These are phyloP conservation scores for Drymonia ruficornis DNA, from an alignment of 2,888 invertebrate genomes.

Conservation along the genomic window DNA sequence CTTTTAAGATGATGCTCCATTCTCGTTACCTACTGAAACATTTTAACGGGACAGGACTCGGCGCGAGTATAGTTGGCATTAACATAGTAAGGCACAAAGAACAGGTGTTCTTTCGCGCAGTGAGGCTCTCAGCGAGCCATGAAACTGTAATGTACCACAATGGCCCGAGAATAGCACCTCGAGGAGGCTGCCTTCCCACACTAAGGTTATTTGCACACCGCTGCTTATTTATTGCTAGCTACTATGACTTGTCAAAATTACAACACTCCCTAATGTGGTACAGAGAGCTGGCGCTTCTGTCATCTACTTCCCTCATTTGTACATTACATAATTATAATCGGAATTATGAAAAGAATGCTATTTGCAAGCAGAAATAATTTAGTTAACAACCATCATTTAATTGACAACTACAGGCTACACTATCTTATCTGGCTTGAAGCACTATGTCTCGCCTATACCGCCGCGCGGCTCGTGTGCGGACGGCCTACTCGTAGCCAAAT, in stretches of 20 bases:
- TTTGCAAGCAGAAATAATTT: too few species aligned
- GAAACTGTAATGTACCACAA: constrained; percentile 6
- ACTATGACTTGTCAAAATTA: background rate
- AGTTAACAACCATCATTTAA: too few species aligned
- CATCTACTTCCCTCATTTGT: too few species aligned
- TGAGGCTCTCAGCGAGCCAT: constrained; percentile 2
- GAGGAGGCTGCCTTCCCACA: background rate
- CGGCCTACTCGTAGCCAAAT: background rate
- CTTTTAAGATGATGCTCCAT: background rate
- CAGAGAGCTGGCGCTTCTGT: too few species aligned
- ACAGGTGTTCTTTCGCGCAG: background rate
- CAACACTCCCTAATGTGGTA: too few species aligned
- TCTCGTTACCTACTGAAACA: background rate
- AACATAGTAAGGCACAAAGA: background rate
- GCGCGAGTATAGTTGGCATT: background rate
- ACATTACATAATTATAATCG: too few species aligned
- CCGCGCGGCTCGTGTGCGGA: background rate
- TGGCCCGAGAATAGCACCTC: background rate
- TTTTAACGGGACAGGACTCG: background rate
- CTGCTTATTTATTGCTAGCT: background rate
- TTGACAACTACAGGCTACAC: too few species aligned
- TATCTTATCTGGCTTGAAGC: background rate
- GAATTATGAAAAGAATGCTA: too few species aligned
- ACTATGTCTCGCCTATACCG: background rate
- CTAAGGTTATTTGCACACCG: background rate